A percentile compares a stretch with the other conserved stretches of the same genome.
Conservation (phyloP, 2,888 invertebrate genomes). For the Scaptomyza cyrtandrae region DNA sequence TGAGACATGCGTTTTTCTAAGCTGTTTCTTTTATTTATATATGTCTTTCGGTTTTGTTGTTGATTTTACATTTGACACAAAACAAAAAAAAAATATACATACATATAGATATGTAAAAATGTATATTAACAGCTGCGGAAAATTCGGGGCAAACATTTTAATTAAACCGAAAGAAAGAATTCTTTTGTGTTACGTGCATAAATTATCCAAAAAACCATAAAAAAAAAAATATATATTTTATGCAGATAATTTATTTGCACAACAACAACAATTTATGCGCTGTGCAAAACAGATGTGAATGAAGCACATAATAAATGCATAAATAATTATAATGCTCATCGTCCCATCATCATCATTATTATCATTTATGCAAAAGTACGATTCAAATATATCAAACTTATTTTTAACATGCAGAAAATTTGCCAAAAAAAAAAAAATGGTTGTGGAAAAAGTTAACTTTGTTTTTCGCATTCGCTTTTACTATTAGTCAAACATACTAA, state of each 20-base stretch:
- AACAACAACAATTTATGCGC: slow-evolving; percentile 40
- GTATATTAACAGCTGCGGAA: slow-evolving; percentile 46
- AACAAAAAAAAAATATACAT: too few species aligned
- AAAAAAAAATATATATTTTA: slow-evolving; percentile 25
- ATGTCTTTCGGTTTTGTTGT: slow-evolving; percentile 25
- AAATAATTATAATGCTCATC: slow-evolving; percentile 14
- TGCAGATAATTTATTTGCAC: slow-evolving; percentile 59
- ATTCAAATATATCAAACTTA: too few species aligned
- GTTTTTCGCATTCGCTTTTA: neutral
- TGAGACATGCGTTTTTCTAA: slow-evolving; percentile 23
- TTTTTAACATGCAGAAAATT: too few species aligned
- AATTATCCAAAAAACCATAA: slow-evolving; percentile 44
- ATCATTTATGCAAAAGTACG: too few species aligned
- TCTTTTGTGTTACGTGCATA: slow-evolving; percentile 45
- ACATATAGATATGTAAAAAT: slow-evolving; percentile 9
- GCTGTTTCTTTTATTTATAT: slow-evolving; percentile 9
- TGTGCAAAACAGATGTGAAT: slow-evolving; percentile 39
- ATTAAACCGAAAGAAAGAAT: slow-evolving; percentile 38
- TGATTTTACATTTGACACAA: slow-evolving; percentile 44
- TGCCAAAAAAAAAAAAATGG: too few species aligned
- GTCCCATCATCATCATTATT: neutral
- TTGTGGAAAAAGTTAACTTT: too few species aligned
- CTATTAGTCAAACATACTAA: neutral
- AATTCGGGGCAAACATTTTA: slow-evolving; percentile 38
- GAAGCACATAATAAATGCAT: slow-evolving; percentile 34